Evolutionary conservation across 2,888 invertebrate genomes (phyloP), one percentile per base, ranked within the genome.

Genomic region (Synanthedon myopaeformis): DNA sequence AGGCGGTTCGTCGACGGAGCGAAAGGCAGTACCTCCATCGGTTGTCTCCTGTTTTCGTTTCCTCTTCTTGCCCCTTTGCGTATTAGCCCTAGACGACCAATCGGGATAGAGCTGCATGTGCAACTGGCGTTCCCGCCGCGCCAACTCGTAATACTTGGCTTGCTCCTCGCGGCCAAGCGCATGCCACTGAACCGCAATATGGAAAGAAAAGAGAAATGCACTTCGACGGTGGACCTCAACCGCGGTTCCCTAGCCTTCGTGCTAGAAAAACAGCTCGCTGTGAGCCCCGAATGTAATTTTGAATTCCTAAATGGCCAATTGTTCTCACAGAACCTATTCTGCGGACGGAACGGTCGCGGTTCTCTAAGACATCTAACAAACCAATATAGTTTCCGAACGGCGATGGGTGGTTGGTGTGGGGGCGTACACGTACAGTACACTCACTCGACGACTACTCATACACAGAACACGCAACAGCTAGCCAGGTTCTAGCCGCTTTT

Each of bases 11-110:
- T 55, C 57, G 52, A 52, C 59, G 52, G 41, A 77, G 75, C 60
- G 89, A 74, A 83, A 89, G 89, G 90, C 90, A 91, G 92, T 94
- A 95, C 96, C 96, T 95, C 94, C 96, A 92, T 95, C 96, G 92
- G 93, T 94, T 92, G 95, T 93, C 91, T 96, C 96, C 94, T 95
- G 95, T 93, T 96, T 96, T 93, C 96, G 94, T 93, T 99, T 99
- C 95, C 98, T 96, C 94, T 98, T 98, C 92, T 96, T 96, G 92
- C 98, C 97, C 90, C 97, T 95, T 89, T 98, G 97, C 92, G 99
- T 98, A 93, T 99, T 99, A 90, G 98, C 94, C 90, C 99, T 98
- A 91, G 96, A 96, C 90, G 96, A 96, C 98, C 98, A 99, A 91
- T 97, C 97, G 83, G 98, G 98, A 92, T 99, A 98, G 90, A 97